phyloP scores from a whole-genome alignment of 53 echinoderm and acorn worm genomes.

The Patiria pectinifera region DNA sequence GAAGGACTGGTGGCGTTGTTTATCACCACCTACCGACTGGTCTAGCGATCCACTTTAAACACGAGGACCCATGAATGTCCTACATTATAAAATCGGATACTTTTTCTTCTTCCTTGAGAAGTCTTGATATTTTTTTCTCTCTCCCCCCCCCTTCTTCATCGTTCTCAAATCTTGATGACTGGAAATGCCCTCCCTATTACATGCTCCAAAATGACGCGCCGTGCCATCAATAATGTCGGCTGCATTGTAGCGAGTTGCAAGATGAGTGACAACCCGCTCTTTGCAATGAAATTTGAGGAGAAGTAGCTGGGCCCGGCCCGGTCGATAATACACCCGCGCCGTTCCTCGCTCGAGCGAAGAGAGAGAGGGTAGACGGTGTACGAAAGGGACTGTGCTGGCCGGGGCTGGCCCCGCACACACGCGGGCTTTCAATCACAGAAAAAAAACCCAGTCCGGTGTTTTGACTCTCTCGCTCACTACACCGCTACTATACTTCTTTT shows the following conservation, averaged over 20 bases:
- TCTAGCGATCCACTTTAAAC: background rate
- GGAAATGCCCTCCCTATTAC: conserved; percentile 16
- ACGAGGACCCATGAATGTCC: background rate
- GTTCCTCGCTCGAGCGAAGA: conserved; percentile 17
- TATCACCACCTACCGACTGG: background rate
- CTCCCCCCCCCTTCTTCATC: background rate
- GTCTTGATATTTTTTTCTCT: background rate
- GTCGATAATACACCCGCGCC: conserved; percentile 25
- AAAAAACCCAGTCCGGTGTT: background rate
- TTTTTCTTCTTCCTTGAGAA: background rate
- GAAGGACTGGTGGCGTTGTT: background rate
- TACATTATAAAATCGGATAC: background rate
- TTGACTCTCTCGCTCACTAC: background rate
- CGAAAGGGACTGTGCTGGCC: background rate
- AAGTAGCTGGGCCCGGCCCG: conserved; percentile 9
- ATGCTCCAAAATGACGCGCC: conserved; percentile 29
- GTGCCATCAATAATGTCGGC: conserved; percentile 38
- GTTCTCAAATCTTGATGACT: conserved; percentile 25
- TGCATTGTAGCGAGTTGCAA: conserved; percentile 22
- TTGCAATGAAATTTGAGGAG: conserved; percentile 53
- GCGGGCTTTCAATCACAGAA: conserved; percentile 44
- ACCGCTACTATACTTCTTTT: background rate
- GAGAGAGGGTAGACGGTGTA: background rate
- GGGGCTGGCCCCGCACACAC: background rate
- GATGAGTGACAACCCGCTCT: conserved; percentile 51